These are phyloP conservation scores for Rhynchonycteris naso DNA, from an alignment of 2,797 vertebrate genomes.

Conservation along the genomic window DNA sequence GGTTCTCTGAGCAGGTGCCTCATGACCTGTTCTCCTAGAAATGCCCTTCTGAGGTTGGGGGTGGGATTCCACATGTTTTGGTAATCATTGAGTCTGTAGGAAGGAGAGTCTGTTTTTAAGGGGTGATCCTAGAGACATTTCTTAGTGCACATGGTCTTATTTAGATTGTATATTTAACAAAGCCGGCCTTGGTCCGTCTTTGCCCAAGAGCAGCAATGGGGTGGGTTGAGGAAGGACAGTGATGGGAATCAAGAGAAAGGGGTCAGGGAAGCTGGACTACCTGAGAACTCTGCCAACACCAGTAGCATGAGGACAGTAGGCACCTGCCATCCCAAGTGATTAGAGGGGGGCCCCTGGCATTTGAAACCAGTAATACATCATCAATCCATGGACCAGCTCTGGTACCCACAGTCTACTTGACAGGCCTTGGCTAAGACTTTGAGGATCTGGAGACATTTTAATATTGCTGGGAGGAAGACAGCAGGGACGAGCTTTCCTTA, in stretches of 20 bases:
- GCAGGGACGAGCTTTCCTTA: neutral
- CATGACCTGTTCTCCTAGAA: neutral
- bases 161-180: neutral
- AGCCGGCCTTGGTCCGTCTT: neutral
- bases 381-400: neutral
- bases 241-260: neutral
- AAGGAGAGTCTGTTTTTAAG: neutral
- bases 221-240: neutral
- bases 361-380: neutral
- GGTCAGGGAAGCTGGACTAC: neutral
- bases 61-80: neutral
- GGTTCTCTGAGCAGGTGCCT: neutral
- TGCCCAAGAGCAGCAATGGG: neutral
- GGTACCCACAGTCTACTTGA: neutral
- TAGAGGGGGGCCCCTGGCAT: neutral
- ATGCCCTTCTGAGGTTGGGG: neutral
- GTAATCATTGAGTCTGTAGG: neutral
- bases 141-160: neutral
- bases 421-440: neutral
- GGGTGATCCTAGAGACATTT: neutral
- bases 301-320: neutral
- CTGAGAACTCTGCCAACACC: neutral
- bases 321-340: neutral
- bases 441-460: neutral
- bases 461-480: neutral